Base-by-base conservation (phyloP, 1,140 invertebrate species). In the Plutomurus gul region DNA sequence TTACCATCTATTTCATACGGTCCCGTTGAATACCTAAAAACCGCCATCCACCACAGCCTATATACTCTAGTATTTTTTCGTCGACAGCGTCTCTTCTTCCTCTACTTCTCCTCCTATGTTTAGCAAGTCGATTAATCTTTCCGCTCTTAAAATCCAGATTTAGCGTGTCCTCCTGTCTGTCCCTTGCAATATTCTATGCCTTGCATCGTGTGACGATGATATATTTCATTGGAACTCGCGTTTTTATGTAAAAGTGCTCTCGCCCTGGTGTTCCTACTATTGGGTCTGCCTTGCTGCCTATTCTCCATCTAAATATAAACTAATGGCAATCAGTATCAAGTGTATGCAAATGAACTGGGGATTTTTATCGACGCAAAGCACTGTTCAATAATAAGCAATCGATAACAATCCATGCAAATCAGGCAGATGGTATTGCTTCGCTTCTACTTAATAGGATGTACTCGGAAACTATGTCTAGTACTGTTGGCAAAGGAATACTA, bases 251-350 rank as follows among this genome's bases (percentile, higher is more conserved):
- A n/a, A 43, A 8, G 40, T 10, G 40, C 8, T 43, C 8, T 43
- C n/a, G 40, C 40, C n/a, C n/a, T n/a, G n/a, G 40, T 43, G 40
- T n/a, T n/a, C n/a, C n/a, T n/a, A n/a, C n/a, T n/a, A n/a, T n/a
- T n/a, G n/a, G n/a, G n/a, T n/a, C n/a, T n/a, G n/a, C n/a, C n/a
- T n/a, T n/a, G n/a, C n/a, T n/a, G n/a, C n/a, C n/a, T n/a, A n/a
- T n/a, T n/a, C n/a, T n/a, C n/a, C n/a, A 37, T 73, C 71, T 73
- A 51, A 51, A 51, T 51, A 22, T 51, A 51, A 51, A 51, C 47
- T 51, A 22, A 22, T 51, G 47, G 16, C 30, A 16, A 33, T 43
- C n/a, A n/a, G n/a, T n/a, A n/a, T n/a, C n/a, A n/a, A n/a, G n/a
- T n/a, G n/a, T n/a, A n/a, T n/a, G n/a, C n/a, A n/a, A n/a, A n/a